Conservation (phyloP, 2,113 vertebrate genomes). For the Eidolon helvum region DNA sequence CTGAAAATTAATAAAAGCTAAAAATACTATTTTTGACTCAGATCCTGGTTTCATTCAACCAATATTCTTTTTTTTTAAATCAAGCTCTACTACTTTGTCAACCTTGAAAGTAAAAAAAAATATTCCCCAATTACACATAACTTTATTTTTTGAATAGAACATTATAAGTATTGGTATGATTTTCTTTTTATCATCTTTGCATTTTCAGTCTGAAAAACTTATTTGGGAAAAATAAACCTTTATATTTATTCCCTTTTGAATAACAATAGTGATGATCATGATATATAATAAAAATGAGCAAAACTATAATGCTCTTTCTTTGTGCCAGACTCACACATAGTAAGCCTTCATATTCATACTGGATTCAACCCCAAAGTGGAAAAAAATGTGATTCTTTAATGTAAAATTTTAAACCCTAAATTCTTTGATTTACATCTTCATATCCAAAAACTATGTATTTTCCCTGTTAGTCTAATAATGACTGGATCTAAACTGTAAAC, state of each 20-base stretch:
- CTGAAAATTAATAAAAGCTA: not conserved
- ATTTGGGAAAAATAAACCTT: not conserved
- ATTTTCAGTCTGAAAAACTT: not conserved
- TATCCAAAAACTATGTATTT: not conserved
- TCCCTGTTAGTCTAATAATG: not conserved
- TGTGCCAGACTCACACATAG: not conserved
- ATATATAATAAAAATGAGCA: not conserved
- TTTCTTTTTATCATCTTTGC: not conserved
- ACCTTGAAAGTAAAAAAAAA: not conserved
- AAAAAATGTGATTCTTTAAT: not conserved
- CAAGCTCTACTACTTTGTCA: not conserved
- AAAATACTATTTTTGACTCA: not conserved
- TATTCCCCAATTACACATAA: not conserved
- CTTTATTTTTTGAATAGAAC: not conserved
- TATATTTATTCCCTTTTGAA: not conserved
- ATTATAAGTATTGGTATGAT: not conserved
- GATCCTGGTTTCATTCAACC: not conserved
- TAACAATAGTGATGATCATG: not conserved
- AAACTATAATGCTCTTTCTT: not conserved
- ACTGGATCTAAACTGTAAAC: not conserved
- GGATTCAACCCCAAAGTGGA: not conserved
- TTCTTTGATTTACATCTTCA: not conserved
- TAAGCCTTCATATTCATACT: not conserved
- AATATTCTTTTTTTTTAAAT: not conserved
- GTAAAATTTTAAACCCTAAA: not conserved